Base-by-base conservation (phyloP, 2,888 invertebrate genomes). In the Xanthia icteritia region DNA sequence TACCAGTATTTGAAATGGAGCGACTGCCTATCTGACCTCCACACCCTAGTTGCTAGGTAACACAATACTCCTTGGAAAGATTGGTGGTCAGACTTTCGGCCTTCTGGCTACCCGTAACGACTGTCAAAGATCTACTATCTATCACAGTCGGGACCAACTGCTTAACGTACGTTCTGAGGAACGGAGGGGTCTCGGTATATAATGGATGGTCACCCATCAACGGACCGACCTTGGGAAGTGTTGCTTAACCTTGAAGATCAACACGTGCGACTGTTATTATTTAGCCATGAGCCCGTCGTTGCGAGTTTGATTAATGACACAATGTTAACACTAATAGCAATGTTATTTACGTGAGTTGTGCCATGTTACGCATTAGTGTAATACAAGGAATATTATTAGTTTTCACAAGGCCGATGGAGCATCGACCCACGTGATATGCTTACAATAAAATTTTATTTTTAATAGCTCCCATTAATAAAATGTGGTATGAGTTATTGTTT, bases 351-450 rank as follows among this genome's bases (percentile, higher is more conserved):
- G 64, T 65, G 61, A 54, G 58, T 72, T 13, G 45, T 31, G 61
- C 27, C 17, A 45, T 81, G 83, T 79, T 73, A 84, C 81, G 39
- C 61, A 39, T 85, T 67, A 39, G 79, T 85, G 85, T 85, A 36
- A 73, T 23, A 76, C 65, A 61, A n/a, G 77, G 79, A 76, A 56
- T 31, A 0, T 56, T 77, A 71, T 79, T 27, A 63, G 63, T 54
- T 42, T 39, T 51, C 66, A 72, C 65, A 71, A 71, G 73, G 73
- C 39, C 77, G 45, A 15, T 13, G 39, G 61, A 48, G 23, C 31
- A 48, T 65, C 48, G 67, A 60, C 75, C 82, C 61, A 63, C 82
- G 58, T 51, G 15, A 20, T 56, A 67, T 15, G 5, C 20, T 68
- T 45, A 45, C 51, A 68, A 63, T 71, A 63, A 73, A 71, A 58